phyloP scores from a whole-genome alignment of 2,888 invertebrate genomes.

The Athrips mouffetella region DNA sequence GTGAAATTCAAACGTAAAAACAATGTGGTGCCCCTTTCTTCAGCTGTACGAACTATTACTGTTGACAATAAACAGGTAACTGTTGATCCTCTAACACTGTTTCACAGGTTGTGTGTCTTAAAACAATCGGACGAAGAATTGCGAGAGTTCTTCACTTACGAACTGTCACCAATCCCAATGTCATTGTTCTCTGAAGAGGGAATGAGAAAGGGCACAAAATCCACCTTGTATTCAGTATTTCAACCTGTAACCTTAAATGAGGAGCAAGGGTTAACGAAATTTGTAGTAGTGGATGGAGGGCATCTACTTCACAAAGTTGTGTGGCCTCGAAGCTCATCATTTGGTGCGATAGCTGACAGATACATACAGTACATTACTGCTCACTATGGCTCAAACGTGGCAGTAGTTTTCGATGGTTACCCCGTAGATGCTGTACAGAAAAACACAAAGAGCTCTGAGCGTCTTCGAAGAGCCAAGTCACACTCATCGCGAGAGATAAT shows the following conservation, averaged over 20 bases:
- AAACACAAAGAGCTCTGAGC: conserved; percentile 23
- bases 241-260: background rate
- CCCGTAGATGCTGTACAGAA: conserved; percentile 16
- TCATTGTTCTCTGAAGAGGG: conserved; percentile 8
- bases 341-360: conserved; percentile 21
- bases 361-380: conserved; percentile 25
- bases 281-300: conserved; percentile 9
- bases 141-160: conserved; percentile 9
- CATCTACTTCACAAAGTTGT: conserved; percentile 22
- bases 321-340: conserved; percentile 28
- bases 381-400: conserved; percentile 26
- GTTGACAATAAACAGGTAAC: no score
- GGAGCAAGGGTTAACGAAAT: conserved; percentile 5
- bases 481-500: background rate
- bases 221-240: conserved; percentile 4
- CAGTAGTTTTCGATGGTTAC: conserved; percentile 25
- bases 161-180: conserved; percentile 5
- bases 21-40: background rate
- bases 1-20: background rate
- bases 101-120: conserved; percentile 4
- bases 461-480: background rate
- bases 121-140: conserved; percentile 8
- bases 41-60: no score
- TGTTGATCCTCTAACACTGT: conserved; percentile 8
- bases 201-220: conserved; percentile 8